Evolutionary conservation across 2,113 vertebrate genomes (phyloP), one percentile per base, ranked within the genome.

Genomic region (Rhea americana): DNA sequence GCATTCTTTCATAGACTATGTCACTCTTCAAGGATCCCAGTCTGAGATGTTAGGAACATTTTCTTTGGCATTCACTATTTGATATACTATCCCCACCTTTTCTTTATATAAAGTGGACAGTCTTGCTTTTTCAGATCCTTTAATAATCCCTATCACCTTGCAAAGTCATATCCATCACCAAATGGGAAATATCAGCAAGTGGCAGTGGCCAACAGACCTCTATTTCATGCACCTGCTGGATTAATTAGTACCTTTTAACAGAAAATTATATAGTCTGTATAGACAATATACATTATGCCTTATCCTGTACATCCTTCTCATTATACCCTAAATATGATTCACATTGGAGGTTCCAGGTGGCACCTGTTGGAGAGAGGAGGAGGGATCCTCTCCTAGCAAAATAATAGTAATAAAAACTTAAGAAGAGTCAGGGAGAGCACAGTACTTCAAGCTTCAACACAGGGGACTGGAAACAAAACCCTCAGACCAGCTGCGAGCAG

Each of bases 401-500:
- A 50, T 5, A 67, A 47, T 13, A 32, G 51, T 18, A 43, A 62
- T 21, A 11, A 51, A 32, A 59, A 1, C 11, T 85, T 16, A 55
- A 8, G 24, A 5, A 35, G 51, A 5, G 20, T 50, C 6, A 72
- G 70, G 53, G 21, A 83, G 16, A 62, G 25, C 25, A 82, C 65
- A 18, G 24, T 51, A 3, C 20, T 68, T 67, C 25, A 9, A 76
- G 25, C 28, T 53, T 14, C 0, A 0, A 12, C 7, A 4, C 0
- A 1, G 17, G 7, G 41, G 8, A 17, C 4, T 5, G 45, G 41
- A 41, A 48, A 12, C 30, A 47, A 5, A 7, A 43, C 5, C 50
- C 16, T 1, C 5, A 20, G 5, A 4, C 39, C 0, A 11, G 71
- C 25, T 0, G 1, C 2, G 26, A 6, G 2, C 26, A 68, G 18